phyloP scores from a whole-genome alignment of 92 coral and sea anemone species.

The Desmophyllum pertusum region DNA sequence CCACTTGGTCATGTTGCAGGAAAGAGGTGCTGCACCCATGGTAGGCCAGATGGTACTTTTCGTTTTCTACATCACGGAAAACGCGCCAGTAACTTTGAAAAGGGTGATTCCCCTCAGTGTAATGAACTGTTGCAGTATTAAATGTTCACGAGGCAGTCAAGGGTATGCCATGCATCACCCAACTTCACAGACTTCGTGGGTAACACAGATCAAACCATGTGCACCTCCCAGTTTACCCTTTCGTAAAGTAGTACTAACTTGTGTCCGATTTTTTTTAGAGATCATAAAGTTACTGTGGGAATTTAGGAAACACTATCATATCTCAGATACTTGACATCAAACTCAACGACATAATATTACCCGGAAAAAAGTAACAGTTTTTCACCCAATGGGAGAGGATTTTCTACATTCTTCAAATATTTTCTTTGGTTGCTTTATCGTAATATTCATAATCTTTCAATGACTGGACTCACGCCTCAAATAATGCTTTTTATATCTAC shows the following conservation, averaged over 20 bases:
- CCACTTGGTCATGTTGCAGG: constrained; percentile 25
- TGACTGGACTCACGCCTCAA: neutral
- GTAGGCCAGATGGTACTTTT: constrained; percentile 13
- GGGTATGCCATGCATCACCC: neutral
- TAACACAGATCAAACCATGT: neutral
- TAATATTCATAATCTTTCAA: neutral
- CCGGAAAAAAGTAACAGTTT: neutral
- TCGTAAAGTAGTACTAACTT: neutral
- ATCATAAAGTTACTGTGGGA: neutral
- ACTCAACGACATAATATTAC: neutral
- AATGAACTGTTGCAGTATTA: neutral
- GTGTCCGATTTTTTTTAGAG: neutral
- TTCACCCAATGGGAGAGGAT: neutral
- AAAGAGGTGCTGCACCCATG: constrained; percentile 7
- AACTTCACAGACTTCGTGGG: neutral
- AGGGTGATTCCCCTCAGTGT: constrained; percentile 49
- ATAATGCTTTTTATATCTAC: neutral
- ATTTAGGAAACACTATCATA: neutral
- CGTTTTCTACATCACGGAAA: neutral
- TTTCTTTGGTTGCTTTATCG: neutral
- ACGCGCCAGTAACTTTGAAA: neutral
- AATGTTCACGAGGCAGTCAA: neutral
- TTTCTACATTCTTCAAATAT: constrained; percentile 18
- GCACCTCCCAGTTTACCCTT: neutral
- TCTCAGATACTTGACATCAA: neutral